Base-by-base conservation (phyloP, 1,140 invertebrate genomes). In the Drosophila sp. region DNA sequence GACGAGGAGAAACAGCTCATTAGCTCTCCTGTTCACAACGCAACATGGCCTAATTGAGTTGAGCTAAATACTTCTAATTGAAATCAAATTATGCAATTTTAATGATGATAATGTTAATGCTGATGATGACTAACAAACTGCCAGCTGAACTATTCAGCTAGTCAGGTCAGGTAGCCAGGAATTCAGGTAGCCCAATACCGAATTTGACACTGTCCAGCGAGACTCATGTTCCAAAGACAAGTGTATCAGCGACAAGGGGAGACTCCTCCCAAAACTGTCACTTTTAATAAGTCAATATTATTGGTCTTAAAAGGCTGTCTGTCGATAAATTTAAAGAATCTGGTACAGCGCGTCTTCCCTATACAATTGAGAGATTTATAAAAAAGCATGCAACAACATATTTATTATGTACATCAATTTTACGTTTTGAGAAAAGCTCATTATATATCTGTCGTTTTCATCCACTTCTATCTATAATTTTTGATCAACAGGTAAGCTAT, bases 41-140 rank as follows among this genome's bases (percentile, higher is more conserved):
- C 59, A 27, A 53, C 34, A 11, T 11, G 36, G 32, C 43, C 38
- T 70, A 80, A 80, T 72, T 76, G 34, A 53, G 41, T 54, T 34
- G 18, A 66, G 13, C 29, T 40, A 64, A 79, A 45, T 57, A 59
- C 54, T 18, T 69, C 36, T 79, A 78, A 78, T 80, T 80, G 72
- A 80, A 75, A 76, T 67, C 46, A 56, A 65, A 76, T 72, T 45
- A 78, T 66, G 71, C 40, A 41, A 78, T 51, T 54, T 75, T 61
- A 34, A 69, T 74, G 58, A 71, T 70, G 58, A 51, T 48, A 13
- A 48, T 48, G 21, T 6, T 48, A 9, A n/a, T 43, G 40, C 14
- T 40, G 53, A 40, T 56, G 51, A 38, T 25, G 53, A n/a, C 2
- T 32, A 25, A 41, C 36, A 41, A 57, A 41, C 25, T 38, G 21